Percentiles rank a stretch among this genome's conserved stretches.
phyloP scores from a whole-genome alignment of 2,888 invertebrate genomes.

The Amphipyra tragopoginis region DNA sequence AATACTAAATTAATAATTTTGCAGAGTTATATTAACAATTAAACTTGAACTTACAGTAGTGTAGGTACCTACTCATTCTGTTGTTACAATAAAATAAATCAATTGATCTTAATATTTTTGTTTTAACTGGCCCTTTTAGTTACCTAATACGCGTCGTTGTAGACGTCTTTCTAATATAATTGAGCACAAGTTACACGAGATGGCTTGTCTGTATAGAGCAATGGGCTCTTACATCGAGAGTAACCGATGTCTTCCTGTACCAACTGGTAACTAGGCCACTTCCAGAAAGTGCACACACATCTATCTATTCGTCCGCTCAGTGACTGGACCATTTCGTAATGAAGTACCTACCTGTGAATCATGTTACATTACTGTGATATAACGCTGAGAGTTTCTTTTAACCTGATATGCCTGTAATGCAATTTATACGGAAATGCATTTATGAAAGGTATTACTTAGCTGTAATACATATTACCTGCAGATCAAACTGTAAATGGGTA shows the following conservation, averaged over 20 bases:
- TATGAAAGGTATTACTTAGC: no score
- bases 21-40: constrained; percentile 2
- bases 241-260: constrained; percentile 75
- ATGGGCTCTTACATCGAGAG: constrained; percentile 54
- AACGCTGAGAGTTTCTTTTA: constrained; percentile 11
- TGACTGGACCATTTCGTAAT: constrained; percentile 47
- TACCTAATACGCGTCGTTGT: constrained; percentile 25
- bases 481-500: constrained; percentile 1
- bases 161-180: constrained; percentile 32
- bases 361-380: constrained; percentile 42
- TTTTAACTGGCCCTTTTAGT: constrained; percentile 6
- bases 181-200: constrained; percentile 38
- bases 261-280: constrained; percentile 67
- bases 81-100: constrained; percentile 36
- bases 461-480: background rate
- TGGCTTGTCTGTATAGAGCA: constrained; percentile 43
- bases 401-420: constrained; percentile 40
- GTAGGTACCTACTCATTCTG: constrained; percentile 14
- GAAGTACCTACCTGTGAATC: constrained; percentile 46
- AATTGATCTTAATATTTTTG: background rate
- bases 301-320: constrained; percentile 34
- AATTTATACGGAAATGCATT: constrained; percentile 38
- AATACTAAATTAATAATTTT: constrained; percentile 3
- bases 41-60: constrained; percentile 4
- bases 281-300: constrained; percentile 63